phyloP scores from a whole-genome alignment of 1,140 invertebrate genomes.

The Lanistes nyassanus region DNA sequence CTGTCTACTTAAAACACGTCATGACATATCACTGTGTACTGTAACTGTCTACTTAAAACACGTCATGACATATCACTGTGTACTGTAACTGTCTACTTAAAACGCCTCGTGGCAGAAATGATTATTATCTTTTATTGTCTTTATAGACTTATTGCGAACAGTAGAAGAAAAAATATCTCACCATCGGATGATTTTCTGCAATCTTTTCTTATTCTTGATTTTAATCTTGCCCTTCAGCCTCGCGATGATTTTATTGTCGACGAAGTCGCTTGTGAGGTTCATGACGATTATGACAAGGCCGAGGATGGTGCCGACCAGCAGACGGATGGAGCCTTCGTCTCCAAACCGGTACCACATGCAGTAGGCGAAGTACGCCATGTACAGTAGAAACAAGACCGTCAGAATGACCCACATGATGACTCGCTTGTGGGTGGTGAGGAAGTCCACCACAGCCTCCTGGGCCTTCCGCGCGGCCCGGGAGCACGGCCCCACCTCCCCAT shows the following conservation, averaged over 20 bases:
- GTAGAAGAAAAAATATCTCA: too few relatives aligned
- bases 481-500: constrained; percentile 20
- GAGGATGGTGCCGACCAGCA: constrained; percentile 43
- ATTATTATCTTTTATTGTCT: too few relatives aligned
- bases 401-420: constrained; percentile 22
- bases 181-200: not conserved
- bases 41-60: too few relatives aligned
- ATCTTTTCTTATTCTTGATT: not conserved
- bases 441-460: constrained; percentile 4
- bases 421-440: constrained; percentile 9
- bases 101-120: too few relatives aligned
- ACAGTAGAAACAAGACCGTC: constrained; percentile 26
- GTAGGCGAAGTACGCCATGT: constrained; percentile 36
- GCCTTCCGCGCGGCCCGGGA: not conserved
- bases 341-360: constrained; percentile 47
- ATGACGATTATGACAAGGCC: constrained; percentile 2
- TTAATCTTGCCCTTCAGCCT: not conserved
- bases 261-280: not conserved
- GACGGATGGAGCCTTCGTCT: constrained; percentile 51
- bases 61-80: too few relatives aligned
- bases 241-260: not conserved
- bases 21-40: too few relatives aligned
- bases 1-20: too few relatives aligned
- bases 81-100: too few relatives aligned
- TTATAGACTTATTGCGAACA: too few relatives aligned